phyloP scores from a whole-genome alignment of 1,140 invertebrate species.

The Drosophila ercepeae region DNA sequence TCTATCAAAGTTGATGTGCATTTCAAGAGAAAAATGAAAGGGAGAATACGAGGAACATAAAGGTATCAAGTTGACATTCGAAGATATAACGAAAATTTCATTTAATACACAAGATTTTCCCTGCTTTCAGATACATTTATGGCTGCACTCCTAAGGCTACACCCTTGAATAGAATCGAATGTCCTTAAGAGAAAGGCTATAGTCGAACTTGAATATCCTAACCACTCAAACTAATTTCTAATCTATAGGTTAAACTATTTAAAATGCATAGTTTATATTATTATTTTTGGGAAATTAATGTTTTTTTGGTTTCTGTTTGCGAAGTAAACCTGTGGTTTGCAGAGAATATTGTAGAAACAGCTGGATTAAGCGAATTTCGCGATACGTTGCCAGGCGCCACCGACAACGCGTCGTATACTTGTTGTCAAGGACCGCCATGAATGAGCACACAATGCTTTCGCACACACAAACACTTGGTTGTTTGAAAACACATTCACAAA shows the following conservation, averaged over 20 bases:
- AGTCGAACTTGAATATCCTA: too few relatives aligned
- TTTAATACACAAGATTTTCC: conserved; percentile 10
- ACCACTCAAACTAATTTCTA: too few relatives aligned
- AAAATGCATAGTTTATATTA: too few relatives aligned
- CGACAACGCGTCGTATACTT: conserved; percentile 63
- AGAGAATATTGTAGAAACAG: conserved; percentile 11
- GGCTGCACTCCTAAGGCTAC: conserved; percentile 3
- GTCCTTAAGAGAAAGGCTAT: not conserved
- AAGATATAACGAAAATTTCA: conserved; percentile 26
- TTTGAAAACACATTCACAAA: conserved; percentile 8
- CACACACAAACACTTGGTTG: conserved; percentile 12
- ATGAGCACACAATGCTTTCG: conserved; percentile 36
- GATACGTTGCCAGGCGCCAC: conserved; percentile 50
- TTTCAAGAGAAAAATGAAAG: conserved; percentile 9
- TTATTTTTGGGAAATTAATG: not conserved
- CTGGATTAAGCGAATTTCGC: conserved; percentile 57
- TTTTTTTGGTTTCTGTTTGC: not conserved
- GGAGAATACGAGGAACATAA: not conserved
- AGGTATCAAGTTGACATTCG: conserved; percentile 23
- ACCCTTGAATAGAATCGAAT: not conserved
- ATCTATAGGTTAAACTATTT: too few relatives aligned
- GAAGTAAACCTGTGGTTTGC: conserved; percentile 13
- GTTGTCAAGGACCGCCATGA: conserved; percentile 45
- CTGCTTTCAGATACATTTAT: not conserved
- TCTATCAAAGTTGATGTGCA: conserved; percentile 85